These are phyloP conservation scores for Alloscopus bannaensis DNA, from an alignment of 2,888 invertebrate genomes.

Conservation along the genomic window DNA sequence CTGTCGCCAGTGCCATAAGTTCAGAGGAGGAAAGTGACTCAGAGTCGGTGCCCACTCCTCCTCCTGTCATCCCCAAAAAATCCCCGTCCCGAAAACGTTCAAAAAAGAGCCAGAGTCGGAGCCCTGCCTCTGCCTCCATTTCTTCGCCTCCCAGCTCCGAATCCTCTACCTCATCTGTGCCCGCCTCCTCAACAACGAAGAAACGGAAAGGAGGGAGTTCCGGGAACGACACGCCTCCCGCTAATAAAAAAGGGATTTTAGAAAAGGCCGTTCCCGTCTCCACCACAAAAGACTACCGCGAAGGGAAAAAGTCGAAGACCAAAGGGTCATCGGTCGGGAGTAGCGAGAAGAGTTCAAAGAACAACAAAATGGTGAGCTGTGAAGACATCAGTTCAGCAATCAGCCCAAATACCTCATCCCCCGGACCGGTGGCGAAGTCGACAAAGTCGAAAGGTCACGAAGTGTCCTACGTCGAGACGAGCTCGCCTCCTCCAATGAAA, in stretches of 20 bases:
- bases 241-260: constrained; percentile 57
- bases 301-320: constrained; percentile 64
- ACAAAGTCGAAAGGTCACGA: constrained; percentile 53
- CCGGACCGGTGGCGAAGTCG: constrained; percentile 49
- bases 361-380: constrained; percentile 59
- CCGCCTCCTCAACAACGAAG: constrained; percentile 60
- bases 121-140: constrained; percentile 65
- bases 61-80: constrained; percentile 34
- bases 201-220: constrained; percentile 47
- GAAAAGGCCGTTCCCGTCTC: constrained; percentile 66
- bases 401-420: constrained; percentile 55
- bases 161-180: constrained; percentile 68
- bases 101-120: constrained; percentile 63
- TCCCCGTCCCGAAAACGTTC: constrained; percentile 56
- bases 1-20: constrained; percentile 68
- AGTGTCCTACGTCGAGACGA: constrained; percentile 43
- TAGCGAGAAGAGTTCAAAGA: constrained; percentile 46
- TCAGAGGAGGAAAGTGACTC: constrained; percentile 68
- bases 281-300: constrained; percentile 56
- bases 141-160: constrained; percentile 68
- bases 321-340: constrained; percentile 43
- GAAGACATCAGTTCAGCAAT: constrained; percentile 68
- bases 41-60: constrained; percentile 41
- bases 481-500: constrained; percentile 50
- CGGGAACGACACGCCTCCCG: constrained; percentile 54